Percentiles rank a stretch among this genome's conserved stretches.
These are phyloP conservation scores for Pristionchus fissidentatus DNA, from an alignment of 2,888 invertebrate genomes.

Conservation along the genomic window DNA sequence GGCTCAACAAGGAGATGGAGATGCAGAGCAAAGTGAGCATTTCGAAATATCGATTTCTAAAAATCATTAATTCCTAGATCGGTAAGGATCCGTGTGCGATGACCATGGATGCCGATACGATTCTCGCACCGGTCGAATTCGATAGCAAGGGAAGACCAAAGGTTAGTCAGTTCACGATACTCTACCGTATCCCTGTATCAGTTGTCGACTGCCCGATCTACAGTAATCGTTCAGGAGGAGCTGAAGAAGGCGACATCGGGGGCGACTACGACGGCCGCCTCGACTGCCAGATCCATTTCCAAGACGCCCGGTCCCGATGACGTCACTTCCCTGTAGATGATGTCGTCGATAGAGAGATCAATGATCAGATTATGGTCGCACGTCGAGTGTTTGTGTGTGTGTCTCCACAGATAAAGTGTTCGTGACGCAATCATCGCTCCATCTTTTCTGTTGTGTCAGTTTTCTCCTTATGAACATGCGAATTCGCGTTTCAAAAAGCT, in stretches of 20 bases:
- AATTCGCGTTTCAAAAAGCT: too few species aligned
- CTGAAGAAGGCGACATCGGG: not conserved
- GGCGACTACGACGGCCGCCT: not conserved
- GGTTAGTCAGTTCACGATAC: not conserved
- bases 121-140: conserved; percentile 37
- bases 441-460: too few species aligned
- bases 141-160: conserved; percentile 33
- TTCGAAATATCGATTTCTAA: not conserved
- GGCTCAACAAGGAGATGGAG: conserved; percentile 57
- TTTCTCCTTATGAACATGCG: too few species aligned
- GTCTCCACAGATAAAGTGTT: conserved; percentile 31
- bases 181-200: not conserved
- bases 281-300: conserved; percentile 8
- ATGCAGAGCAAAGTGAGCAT: conserved; percentile 10
- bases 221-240: conserved; percentile 11
- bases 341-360: not conserved
- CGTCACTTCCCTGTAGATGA: conserved; percentile 20
- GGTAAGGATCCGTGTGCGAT: conserved; percentile 35
- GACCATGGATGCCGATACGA: not conserved
- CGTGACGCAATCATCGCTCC: conserved; percentile 41
- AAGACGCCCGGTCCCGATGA: conserved; percentile 26
- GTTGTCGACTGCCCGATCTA: too few species aligned
- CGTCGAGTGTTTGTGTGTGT: conserved; percentile 31
- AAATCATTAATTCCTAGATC: not conserved
- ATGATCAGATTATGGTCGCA: not conserved